These are phyloP conservation scores for Hydropsyche tenuis DNA, from an alignment of 1,140 invertebrate genomes.

Conservation along the genomic window DNA sequence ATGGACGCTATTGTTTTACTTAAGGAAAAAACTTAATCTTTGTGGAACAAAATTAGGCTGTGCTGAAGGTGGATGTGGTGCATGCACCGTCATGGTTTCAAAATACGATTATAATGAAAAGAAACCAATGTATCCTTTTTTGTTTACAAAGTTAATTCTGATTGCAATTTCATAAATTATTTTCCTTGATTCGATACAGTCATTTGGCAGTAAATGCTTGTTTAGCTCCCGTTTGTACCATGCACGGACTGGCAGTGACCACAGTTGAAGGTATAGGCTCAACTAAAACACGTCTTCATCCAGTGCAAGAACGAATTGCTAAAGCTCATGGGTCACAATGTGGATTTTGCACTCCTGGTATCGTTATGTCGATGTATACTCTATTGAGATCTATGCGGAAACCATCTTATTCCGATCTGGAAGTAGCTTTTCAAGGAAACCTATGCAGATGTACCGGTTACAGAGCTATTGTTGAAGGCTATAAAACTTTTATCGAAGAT, in stretches of 20 bases:
- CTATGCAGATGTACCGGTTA: conserved; percentile 92
- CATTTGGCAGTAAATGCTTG: conserved; percentile 91
- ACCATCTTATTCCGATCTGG: conserved; percentile 73
- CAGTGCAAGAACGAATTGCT: conserved; percentile 85
- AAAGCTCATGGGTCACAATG: conserved; percentile 90
- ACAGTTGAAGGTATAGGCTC: conserved; percentile 89
- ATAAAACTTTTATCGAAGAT: conserved; percentile 82
- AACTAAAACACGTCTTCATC: conserved; percentile 74
- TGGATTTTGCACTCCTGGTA: conserved; percentile 90
- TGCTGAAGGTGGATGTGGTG: conserved; percentile 92
- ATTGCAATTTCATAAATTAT: not conserved
- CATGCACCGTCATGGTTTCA: conserved; percentile 93
- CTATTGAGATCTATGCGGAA: conserved; percentile 72
- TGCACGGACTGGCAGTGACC: conserved; percentile 86
- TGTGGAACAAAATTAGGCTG: conserved; percentile 93
- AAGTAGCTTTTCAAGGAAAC: conserved; percentile 88
- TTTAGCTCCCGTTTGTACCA: conserved; percentile 79
- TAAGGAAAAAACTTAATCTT: conserved; percentile 79
- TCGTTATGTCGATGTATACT: conserved; percentile 95
- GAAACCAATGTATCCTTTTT: conserved; percentile 71
- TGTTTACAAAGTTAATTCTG: not conserved
- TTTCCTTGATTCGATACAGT: conserved; percentile 59
- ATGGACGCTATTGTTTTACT: conserved; percentile 84
- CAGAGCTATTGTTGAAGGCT: conserved; percentile 88
- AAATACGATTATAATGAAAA: conserved; percentile 69